Percentiles rank a stretch among this genome's conserved stretches.
phyloP scores from a whole-genome alignment of 1,140 invertebrate genomes.

The Caerostris darwini region DNA sequence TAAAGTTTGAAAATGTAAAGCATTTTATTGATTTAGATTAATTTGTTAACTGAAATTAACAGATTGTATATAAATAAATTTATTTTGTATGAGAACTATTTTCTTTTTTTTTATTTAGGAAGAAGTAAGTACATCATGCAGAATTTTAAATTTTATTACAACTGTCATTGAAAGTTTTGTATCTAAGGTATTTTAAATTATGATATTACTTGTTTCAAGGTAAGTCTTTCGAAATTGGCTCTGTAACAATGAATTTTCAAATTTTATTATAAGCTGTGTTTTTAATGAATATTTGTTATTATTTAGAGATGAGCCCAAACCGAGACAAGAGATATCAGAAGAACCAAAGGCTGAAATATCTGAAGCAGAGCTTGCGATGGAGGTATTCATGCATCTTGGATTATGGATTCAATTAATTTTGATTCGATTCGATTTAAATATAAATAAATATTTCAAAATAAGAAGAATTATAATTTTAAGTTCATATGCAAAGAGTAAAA shows the following conservation, averaged over 20 bases:
- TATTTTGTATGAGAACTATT: neutral
- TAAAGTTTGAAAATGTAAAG: no score
- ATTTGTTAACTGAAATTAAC: no score
- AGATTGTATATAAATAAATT: neutral
- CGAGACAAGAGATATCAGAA: slow-evolving; percentile 50
- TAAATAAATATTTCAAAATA: neutral
- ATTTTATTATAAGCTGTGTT: no score
- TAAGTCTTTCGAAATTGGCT: neutral
- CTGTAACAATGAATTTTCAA: no score
- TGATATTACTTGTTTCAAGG: neutral
- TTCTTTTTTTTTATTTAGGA: slow-evolving; percentile 12
- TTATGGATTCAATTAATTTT: neutral
- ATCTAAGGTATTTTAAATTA: neutral
- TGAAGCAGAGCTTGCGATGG: slow-evolving; percentile 73
- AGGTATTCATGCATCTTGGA: slow-evolving; percentile 80
- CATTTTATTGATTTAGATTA: no score
- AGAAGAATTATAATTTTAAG: no score
- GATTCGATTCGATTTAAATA: neutral
- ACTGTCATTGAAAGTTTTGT: neutral
- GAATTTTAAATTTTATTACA: neutral
- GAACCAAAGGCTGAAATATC: slow-evolving; percentile 68
- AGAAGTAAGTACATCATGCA: slow-evolving; percentile 33
- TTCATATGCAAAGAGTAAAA: no score
- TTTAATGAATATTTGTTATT: no score
- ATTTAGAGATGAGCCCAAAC: slow-evolving; percentile 61